phyloP scores from a whole-genome alignment of 2,797 vertebrate genomes.

The Gadopsis bispinosus region DNA sequence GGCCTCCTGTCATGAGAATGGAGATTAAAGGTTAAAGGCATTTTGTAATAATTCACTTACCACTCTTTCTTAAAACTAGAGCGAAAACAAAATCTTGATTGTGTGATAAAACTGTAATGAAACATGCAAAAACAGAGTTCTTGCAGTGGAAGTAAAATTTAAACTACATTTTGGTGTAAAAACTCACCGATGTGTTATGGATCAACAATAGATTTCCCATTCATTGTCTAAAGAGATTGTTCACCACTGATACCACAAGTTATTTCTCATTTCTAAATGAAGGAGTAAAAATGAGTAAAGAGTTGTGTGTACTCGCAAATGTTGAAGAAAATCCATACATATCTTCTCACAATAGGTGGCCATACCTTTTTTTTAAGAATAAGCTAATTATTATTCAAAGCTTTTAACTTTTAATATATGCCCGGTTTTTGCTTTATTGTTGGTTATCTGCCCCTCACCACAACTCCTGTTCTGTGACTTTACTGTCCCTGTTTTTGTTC shows the following conservation, averaged over 20 bases:
- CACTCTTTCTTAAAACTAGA: background rate
- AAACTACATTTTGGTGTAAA: background rate
- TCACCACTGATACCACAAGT: background rate
- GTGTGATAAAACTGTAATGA: background rate
- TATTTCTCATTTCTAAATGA: background rate
- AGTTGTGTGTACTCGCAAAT: background rate
- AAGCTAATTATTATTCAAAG: background rate
- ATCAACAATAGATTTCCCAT: background rate
- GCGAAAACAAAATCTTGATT: background rate
- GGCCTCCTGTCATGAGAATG: background rate
- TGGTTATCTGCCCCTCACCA: slow-evolving; percentile 11
- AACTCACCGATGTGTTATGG: background rate
- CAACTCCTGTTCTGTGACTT: slow-evolving; percentile 5
- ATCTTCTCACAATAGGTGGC: background rate
- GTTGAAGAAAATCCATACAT: background rate
- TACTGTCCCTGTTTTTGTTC: background rate
- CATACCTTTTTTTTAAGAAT: background rate
- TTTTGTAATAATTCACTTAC: background rate
- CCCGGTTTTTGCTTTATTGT: background rate
- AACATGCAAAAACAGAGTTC: background rate
- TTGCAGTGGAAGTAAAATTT: background rate
- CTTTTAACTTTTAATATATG: background rate
- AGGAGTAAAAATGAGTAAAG: background rate
- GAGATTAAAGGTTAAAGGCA: background rate
- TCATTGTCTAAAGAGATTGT: background rate